phyloP scores from a whole-genome alignment of 2,888 invertebrate genomes.

The Perithous albicinctus region DNA sequence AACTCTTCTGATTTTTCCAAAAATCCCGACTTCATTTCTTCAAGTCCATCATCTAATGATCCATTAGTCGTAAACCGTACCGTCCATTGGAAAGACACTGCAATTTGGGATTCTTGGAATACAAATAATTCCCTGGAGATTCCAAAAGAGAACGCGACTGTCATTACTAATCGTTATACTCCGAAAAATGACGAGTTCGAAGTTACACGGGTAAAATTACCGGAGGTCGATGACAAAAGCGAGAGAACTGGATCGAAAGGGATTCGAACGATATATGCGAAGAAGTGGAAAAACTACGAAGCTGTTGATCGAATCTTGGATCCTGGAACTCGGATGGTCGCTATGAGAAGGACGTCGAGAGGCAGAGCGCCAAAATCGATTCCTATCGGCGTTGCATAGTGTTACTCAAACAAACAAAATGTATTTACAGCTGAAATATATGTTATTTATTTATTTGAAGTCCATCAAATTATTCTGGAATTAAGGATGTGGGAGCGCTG shows the following conservation, averaged over 20 bases:
- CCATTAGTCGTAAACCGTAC: not conserved
- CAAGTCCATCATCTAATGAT: conserved; percentile 18
- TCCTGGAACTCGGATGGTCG: conserved; percentile 63
- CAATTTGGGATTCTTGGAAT: conserved; percentile 43
- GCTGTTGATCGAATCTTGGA: conserved; percentile 75
- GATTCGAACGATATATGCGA: conserved; percentile 70
- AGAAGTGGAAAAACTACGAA: conserved; percentile 74
- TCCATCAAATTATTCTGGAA: not conserved
- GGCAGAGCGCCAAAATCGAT: conserved; percentile 23
- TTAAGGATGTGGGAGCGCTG: no score
- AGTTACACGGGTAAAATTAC: not conserved
- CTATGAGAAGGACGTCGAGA: conserved; percentile 44
- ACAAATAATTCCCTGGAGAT: not conserved
- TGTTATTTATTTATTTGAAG: conserved; percentile 37
- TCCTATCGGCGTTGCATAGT: conserved; percentile 23
- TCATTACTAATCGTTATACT: not conserved
- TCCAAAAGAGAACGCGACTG: conserved; percentile 19
- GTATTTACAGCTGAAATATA: conserved; percentile 33
- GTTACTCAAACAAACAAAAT: not conserved
- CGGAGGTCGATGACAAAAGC: conserved; percentile 13
- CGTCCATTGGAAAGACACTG: conserved; percentile 22
- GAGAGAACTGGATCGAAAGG: conserved; percentile 30
- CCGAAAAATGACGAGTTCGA: conserved; percentile 33
- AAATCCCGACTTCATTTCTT: conserved; percentile 5
- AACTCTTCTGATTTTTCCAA: conserved; percentile 21